Evolutionary conservation across 2,888 invertebrate genomes (phyloP).

Genomic region (Chromoteleia sp.): DNA sequence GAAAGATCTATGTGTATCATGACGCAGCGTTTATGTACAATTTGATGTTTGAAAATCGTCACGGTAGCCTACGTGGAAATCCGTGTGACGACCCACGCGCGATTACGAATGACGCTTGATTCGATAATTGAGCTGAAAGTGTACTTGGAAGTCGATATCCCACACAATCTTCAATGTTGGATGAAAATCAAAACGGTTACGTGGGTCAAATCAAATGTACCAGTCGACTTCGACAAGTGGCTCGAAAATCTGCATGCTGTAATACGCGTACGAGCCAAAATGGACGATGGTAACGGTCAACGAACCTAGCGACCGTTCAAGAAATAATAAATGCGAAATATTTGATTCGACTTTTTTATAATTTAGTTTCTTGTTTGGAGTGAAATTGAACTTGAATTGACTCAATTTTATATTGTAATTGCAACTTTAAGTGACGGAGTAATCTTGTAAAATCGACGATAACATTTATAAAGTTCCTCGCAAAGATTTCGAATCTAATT

Average conservation of each 20-base stretch:
- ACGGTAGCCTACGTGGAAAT: slow-evolving; percentile 38
- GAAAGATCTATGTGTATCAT: slow-evolving; percentile 21
- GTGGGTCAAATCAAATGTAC: slow-evolving; percentile 7
- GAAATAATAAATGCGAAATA: not conserved
- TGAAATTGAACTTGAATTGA: too few species aligned
- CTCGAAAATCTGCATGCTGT: not conserved
- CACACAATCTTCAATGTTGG: slow-evolving; percentile 12
- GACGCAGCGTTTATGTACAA: not conserved
- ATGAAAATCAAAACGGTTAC: slow-evolving; percentile 16
- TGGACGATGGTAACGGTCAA: slow-evolving; percentile 9
- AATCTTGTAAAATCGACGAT: too few species aligned
- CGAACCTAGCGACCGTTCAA: slow-evolving; percentile 5
- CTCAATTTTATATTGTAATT: too few species aligned
- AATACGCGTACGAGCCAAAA: not conserved
- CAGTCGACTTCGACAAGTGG: slow-evolving; percentile 27
- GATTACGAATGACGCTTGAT: slow-evolving; percentile 33
- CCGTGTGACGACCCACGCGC: slow-evolving; percentile 20
- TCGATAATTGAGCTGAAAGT: slow-evolving; percentile 40
- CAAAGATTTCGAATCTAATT: too few species aligned
- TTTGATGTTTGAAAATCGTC: slow-evolving; percentile 17
- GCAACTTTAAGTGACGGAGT: too few species aligned
- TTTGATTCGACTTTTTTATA: too few species aligned
- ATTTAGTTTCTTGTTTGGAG: too few species aligned
- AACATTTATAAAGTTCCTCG: too few species aligned
- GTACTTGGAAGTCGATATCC: slow-evolving; percentile 14